phyloP scores from a whole-genome alignment of 1,140 invertebrate genomes.

The Berghia stephanieae region DNA sequence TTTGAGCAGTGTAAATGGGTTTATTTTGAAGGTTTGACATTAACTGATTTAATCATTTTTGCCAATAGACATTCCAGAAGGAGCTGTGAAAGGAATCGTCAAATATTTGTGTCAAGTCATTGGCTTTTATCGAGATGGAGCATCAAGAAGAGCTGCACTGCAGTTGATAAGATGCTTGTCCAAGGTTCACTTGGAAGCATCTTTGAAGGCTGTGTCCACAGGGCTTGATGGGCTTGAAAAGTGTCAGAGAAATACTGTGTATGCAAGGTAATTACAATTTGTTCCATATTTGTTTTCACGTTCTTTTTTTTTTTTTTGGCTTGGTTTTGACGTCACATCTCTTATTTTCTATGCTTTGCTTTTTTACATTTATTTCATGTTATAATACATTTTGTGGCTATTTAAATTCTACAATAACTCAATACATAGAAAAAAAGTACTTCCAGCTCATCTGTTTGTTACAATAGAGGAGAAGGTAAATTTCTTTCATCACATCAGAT shows the following conservation, averaged over 20 bases:
- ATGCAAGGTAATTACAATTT: slow-evolving; percentile 37
- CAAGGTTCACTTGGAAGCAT: slow-evolving; percentile 74
- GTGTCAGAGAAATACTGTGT: slow-evolving; percentile 67
- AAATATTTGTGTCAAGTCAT: slow-evolving; percentile 78
- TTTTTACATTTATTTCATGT: slow-evolving; percentile 43
- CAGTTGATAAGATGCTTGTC: slow-evolving; percentile 76
- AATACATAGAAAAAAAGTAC: background rate
- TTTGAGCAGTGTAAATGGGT: background rate
- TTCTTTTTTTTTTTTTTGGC: background rate
- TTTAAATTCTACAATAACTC: background rate
- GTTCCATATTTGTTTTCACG: background rate
- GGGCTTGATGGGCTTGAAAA: slow-evolving; percentile 73
- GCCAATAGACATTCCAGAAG: slow-evolving; percentile 79
- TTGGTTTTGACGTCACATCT: background rate
- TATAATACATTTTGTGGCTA: background rate
- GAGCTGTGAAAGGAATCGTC: slow-evolving; percentile 81
- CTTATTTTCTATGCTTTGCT: background rate
- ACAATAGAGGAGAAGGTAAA: too few species aligned
- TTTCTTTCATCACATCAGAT: too few species aligned
- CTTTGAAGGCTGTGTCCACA: slow-evolving; percentile 76
- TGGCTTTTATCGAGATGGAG: slow-evolving; percentile 79
- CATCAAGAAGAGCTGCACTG: slow-evolving; percentile 79
- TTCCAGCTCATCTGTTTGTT: too few species aligned
- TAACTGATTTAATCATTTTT: slow-evolving; percentile 23
- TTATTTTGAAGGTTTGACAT: background rate